Evolutionary conservation across 1,140 invertebrate species (phyloP).

Genomic region (Pseudobourletiella spinata): DNA sequence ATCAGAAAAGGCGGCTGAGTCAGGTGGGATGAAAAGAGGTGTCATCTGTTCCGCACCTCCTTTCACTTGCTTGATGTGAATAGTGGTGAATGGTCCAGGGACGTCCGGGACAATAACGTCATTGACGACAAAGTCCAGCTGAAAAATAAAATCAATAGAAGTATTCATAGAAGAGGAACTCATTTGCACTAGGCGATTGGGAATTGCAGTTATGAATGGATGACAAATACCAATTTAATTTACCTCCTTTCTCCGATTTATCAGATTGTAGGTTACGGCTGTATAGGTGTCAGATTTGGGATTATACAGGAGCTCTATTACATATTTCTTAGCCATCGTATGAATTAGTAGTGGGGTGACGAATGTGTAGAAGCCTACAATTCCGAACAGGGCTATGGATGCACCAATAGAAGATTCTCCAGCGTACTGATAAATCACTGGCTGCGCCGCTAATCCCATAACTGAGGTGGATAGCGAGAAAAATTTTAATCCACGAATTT

Average conservation of each 20-base stretch:
- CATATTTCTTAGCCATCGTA: slow-evolving; percentile 74
- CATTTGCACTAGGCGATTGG: not conserved
- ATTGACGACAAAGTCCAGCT: slow-evolving; percentile 61
- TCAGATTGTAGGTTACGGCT: slow-evolving; percentile 59
- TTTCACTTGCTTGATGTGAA: slow-evolving; percentile 53
- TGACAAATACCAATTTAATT: slow-evolving; percentile 13
- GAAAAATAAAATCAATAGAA: slow-evolving; percentile 39
- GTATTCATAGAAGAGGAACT: not conserved
- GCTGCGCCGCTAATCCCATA: slow-evolving; percentile 59
- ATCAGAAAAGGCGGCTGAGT: slow-evolving; percentile 57
- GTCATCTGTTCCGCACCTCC: slow-evolving; percentile 38
- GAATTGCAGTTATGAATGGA: not conserved
- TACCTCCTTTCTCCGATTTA: slow-evolving; percentile 54
- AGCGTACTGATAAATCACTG: slow-evolving; percentile 56
- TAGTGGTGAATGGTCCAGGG: slow-evolving; percentile 70
- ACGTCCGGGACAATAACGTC: slow-evolving; percentile 70
- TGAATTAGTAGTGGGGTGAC: slow-evolving; percentile 73
- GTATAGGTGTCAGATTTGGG: slow-evolving; percentile 51
- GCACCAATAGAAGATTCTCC: slow-evolving; percentile 46
- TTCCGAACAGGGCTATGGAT: slow-evolving; percentile 51
- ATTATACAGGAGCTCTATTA: slow-evolving; percentile 60
- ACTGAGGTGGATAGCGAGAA: slow-evolving; percentile 69
- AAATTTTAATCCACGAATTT: slow-evolving; percentile 63
- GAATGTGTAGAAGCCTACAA: slow-evolving; percentile 69
- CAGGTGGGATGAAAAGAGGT: slow-evolving; percentile 65